Evolutionary conservation across 2,797 vertebrate species (phyloP).

Genomic region (Leptodactylus fallax): DNA sequence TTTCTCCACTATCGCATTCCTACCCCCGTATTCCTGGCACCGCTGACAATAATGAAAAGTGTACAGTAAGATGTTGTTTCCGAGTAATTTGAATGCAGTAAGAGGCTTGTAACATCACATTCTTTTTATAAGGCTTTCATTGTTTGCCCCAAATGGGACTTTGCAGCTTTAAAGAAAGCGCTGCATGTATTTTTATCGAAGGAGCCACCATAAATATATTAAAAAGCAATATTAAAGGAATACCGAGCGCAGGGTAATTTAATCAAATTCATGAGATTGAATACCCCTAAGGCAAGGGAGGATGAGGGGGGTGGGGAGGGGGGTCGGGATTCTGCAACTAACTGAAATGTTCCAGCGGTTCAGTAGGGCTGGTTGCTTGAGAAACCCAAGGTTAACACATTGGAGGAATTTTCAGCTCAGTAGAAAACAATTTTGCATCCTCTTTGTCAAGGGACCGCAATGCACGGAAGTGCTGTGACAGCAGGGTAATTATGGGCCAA

Average conservation of each 20-base stretch:
- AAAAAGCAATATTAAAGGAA: conserved; percentile 75
- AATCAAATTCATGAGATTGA: conserved; percentile 75
- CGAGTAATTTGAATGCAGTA: conserved; percentile 65
- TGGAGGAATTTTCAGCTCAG: conserved; percentile 38
- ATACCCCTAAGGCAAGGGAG: conserved; percentile 71
- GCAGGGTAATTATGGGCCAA: conserved; percentile 51
- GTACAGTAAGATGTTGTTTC: conserved; percentile 66
- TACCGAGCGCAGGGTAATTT: conserved; percentile 72
- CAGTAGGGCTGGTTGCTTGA: conserved; percentile 54
- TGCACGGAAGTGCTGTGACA: conserved; percentile 37
- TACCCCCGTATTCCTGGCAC: conserved; percentile 14
- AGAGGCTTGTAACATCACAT: conserved; percentile 64
- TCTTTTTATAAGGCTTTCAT: conserved; percentile 70
- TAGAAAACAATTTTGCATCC: conserved; percentile 53
- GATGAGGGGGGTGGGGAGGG: conserved; percentile 63
- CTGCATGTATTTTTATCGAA: conserved; percentile 66
- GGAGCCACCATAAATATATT: conserved; percentile 71
- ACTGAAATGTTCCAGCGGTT: conserved; percentile 53
- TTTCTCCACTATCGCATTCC: conserved; percentile 12
- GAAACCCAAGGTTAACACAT: conserved; percentile 65
- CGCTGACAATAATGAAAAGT: conserved; percentile 63
- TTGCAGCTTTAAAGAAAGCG: conserved; percentile 68
- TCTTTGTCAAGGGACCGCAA: conserved; percentile 47
- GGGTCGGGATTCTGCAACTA: conserved; percentile 67
- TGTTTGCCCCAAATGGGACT: conserved; percentile 66